phyloP scores from a whole-genome alignment of 2,113 vertebrate genomes.

The Pachycephala philippinensis region DNA sequence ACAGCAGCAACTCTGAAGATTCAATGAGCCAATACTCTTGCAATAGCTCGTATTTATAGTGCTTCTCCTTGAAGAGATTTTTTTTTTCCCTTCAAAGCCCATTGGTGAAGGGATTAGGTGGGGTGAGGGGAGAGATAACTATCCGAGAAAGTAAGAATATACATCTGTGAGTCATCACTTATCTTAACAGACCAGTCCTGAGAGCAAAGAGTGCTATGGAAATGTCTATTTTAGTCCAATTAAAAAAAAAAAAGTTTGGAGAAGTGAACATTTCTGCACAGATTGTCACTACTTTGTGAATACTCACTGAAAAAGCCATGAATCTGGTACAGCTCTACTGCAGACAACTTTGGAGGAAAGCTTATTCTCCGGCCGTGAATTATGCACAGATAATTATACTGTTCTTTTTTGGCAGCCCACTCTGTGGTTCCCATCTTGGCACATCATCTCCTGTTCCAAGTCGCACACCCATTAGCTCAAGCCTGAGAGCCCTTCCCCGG shows the following conservation, averaged over 20 bases:
- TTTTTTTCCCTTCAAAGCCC: neutral
- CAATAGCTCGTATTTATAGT: conserved; percentile 10
- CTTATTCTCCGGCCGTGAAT: conserved; percentile 63
- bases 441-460: conserved; percentile 61
- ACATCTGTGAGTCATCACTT: conserved; percentile 51
- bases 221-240: conserved; percentile 56
- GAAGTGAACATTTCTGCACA: conserved; percentile 65
- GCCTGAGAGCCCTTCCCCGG: conserved; percentile 52
- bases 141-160: conserved; percentile 54
- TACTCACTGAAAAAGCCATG: conserved; percentile 61
- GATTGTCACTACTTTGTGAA: conserved; percentile 66
- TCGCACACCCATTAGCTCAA: conserved; percentile 53
- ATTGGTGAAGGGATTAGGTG: conserved; percentile 2
- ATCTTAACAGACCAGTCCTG: conserved; percentile 57
- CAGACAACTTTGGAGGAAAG: conserved; percentile 64
- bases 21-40: neutral
- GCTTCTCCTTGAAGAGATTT: neutral
- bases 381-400: conserved; percentile 70
- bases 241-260: conserved; percentile 46
- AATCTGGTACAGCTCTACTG: conserved; percentile 55
- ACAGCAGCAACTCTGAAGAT: neutral
- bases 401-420: conserved; percentile 68
- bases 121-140: conserved; percentile 63
- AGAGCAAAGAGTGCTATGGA: conserved; percentile 52
- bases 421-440: conserved; percentile 64